These are phyloP conservation scores for Macrobrachium nipponense DNA, from an alignment of 1,140 invertebrate genomes.

Conservation along the genomic window DNA sequence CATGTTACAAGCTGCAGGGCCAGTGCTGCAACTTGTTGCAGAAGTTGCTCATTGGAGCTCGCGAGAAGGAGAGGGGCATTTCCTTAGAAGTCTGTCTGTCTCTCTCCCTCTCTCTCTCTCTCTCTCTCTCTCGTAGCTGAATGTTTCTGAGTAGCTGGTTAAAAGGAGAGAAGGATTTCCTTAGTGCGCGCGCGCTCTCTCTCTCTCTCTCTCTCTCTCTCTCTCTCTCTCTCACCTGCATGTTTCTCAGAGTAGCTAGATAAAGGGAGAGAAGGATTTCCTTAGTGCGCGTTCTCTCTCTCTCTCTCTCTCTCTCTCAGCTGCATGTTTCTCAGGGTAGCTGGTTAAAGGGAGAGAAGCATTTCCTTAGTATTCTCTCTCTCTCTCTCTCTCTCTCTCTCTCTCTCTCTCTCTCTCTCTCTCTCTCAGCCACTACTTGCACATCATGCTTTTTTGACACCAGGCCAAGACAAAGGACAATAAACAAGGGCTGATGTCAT, in stretches of 20 bases:
- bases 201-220: constrained; percentile 6
- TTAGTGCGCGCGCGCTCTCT: neutral
- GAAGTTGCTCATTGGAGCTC: too few relatives aligned
- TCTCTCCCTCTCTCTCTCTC: constrained; percentile 14
- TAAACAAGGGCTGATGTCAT: too few relatives aligned
- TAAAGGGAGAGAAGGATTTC: neutral
- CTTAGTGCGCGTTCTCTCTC: neutral
- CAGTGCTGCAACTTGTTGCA: too few relatives aligned
- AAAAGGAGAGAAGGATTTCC: neutral
- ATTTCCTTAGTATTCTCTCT: neutral
- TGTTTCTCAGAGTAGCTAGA: neutral
- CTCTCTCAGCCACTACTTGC: neutral
- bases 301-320: constrained; percentile 9
- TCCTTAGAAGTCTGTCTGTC: neutral
- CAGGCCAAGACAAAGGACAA: neutral
- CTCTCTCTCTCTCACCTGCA: neutral
- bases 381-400: constrained; percentile 17
- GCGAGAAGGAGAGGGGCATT: too few relatives aligned
- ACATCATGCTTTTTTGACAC: neutral
- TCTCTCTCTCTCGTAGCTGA: constrained; percentile 14
- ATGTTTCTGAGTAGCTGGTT: too few relatives aligned
- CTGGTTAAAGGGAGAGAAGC: neutral
- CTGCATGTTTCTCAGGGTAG: neutral
- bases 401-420: neutral
- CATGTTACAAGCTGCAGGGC: too few relatives aligned